Evolutionary conservation across 1,140 invertebrate genomes (phyloP).

Genomic region (Lepidotrigona ventralis): DNA sequence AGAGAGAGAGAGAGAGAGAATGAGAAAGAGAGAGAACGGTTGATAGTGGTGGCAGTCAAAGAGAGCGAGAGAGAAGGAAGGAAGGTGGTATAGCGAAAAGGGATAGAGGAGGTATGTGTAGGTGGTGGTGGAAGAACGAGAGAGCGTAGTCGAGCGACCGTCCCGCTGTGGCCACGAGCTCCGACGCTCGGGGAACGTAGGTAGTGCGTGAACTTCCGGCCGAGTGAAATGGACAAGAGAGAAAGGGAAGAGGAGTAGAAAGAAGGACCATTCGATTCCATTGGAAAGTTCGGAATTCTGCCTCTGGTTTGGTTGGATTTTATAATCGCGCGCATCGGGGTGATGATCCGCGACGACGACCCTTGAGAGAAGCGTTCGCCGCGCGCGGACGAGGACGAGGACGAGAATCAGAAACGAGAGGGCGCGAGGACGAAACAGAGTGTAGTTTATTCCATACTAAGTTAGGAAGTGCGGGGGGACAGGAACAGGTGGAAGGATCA

Average conservation of each 20-base stretch:
- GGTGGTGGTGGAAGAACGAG: slow-evolving; percentile 68
- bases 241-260: slow-evolving; percentile 37
- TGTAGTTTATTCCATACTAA: neutral
- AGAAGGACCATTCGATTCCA: slow-evolving; percentile 32
- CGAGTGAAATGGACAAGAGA: slow-evolving; percentile 68
- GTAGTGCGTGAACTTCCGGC: slow-evolving; percentile 77
- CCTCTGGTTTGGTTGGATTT: slow-evolving; percentile 11
- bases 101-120: slow-evolving; percentile 13
- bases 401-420: neutral
- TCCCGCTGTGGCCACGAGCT: slow-evolving; percentile 79
- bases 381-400: slow-evolving; percentile 3
- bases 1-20: slow-evolving; percentile 1
- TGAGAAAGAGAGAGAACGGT: slow-evolving; percentile 24
- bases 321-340: neutral
- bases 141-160: slow-evolving; percentile 78
- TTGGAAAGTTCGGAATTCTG: slow-evolving; percentile 36
- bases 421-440: neutral
- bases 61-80: slow-evolving; percentile 25
- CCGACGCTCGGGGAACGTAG: slow-evolving; percentile 76
- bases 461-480: neutral
- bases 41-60: too few relatives aligned
- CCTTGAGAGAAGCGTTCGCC: slow-evolving; percentile 6
- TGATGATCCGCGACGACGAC: neutral
- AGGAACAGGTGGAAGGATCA: neutral
- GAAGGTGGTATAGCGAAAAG: slow-evolving; percentile 12